Base-by-base conservation (phyloP, 2,797 vertebrate genomes). In the Platalea minor region DNA sequence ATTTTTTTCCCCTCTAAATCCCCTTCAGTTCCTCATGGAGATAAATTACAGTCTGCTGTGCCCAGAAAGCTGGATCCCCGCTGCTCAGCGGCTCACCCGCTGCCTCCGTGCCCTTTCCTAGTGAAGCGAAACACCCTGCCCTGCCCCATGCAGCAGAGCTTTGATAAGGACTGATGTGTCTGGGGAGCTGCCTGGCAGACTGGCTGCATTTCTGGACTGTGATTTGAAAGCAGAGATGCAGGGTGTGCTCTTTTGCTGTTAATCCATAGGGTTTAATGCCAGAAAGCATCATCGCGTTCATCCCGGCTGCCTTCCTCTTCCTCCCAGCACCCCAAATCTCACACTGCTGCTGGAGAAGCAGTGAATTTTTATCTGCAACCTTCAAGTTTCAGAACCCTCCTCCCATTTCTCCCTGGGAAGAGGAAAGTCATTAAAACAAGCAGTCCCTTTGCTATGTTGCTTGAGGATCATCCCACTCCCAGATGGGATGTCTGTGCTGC, bases 401-500 rank as follows among this genome's bases (percentile, higher is more conserved):
- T 77, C 45, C 50, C 31, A 17, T 77, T 88, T 81, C 61, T 94
- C 67, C 76, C 89, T 16, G 43, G 43, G 50, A 92, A 94, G 46
- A 94, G 21, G 63, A 84, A 91, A 95, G 74, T 86, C 91, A 90
- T 94, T 95, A 91, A 92, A 91, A 95, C 76, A 91, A 96, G 84
- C 69, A 88, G 69, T 85, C 79, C 85, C 88, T 91, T 86, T 67
- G 87, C 82, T 88, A 46, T 31, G 2, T 1, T 45, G 82, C 65
- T 89, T 67, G 82, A 64, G 83, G 91, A 88, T 95, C 96, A 96
- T 91, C 79, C 91, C 89, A 75, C 94, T 96, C 92, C 95, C 92
- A 96, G 92, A 95, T 94, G 96, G 94, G 95, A 93, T 91, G 96
- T 85, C 92, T 91, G 93, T 33, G 87, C 46, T 95, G 61, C 81